phyloP scores from a whole-genome alignment of 2,797 vertebrate species.

The Yasuhikotakia modesta region DNA sequence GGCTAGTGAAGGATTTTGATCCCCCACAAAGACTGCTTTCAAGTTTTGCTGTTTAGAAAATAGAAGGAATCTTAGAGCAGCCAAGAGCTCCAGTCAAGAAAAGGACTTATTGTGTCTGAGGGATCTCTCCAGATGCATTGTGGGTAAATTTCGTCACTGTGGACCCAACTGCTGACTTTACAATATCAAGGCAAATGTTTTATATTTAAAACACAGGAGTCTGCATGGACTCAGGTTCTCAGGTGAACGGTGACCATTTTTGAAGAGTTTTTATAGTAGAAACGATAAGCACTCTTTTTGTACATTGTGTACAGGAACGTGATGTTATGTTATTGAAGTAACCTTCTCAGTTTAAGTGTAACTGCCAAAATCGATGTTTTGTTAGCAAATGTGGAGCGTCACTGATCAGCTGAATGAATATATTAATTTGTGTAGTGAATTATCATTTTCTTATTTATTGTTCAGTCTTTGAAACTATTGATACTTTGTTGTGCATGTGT shows the following conservation, averaged over 20 bases:
- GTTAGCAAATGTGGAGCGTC: constrained; percentile 63
- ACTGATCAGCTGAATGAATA: constrained; percentile 57
- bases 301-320: constrained; percentile 67
- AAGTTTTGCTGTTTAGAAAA: constrained; percentile 38
- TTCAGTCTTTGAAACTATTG: constrained; percentile 71
- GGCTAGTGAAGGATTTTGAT: constrained; percentile 61
- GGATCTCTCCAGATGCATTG: constrained; percentile 40
- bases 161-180: constrained; percentile 39
- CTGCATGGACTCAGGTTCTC: constrained; percentile 54
- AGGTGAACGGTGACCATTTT: constrained; percentile 52
- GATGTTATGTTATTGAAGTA: constrained; percentile 70
- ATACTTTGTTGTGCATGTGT: constrained; percentile 47
- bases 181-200: constrained; percentile 24
- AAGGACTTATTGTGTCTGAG: constrained; percentile 44
- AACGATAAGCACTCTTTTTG: constrained; percentile 69
- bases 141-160: constrained; percentile 33
- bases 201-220: not conserved
- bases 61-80: constrained; percentile 54
- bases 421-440: constrained; percentile 67
- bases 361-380: constrained; percentile 72
- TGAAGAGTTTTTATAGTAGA: constrained; percentile 54
- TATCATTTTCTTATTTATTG: constrained; percentile 80
- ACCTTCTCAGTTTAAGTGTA: constrained; percentile 71
- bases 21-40: constrained; percentile 58
- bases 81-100: constrained; percentile 35